These are phyloP conservation scores for Dromaius novaehollandiae DNA, from an alignment of 2,113 vertebrate genomes.

Conservation along the genomic window DNA sequence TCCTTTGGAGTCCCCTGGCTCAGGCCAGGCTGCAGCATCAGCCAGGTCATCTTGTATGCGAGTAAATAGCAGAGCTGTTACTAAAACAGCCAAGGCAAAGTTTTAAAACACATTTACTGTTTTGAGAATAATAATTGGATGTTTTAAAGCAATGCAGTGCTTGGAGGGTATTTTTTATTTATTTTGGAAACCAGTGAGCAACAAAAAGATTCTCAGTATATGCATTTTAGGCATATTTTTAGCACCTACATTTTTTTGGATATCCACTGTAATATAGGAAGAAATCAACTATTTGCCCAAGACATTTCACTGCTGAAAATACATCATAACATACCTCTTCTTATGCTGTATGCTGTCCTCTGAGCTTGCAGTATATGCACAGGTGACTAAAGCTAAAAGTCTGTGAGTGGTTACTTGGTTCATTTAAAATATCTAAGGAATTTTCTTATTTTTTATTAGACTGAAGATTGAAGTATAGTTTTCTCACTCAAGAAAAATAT, in stretches of 20 bases:
- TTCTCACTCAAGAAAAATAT: background rate
- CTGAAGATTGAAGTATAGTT: background rate
- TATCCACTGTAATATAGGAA: background rate
- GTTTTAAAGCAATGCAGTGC: background rate
- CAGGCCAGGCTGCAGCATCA: conserved; percentile 51
- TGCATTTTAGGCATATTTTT: background rate
- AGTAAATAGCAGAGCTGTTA: background rate
- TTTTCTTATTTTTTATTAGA: background rate
- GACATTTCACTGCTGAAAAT: background rate
- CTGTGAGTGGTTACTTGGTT: background rate
- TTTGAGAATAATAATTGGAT: background rate
- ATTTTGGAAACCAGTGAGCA: background rate
- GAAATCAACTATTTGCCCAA: background rate
- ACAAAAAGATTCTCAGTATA: background rate
- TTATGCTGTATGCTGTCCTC: background rate
- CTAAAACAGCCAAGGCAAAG: background rate
- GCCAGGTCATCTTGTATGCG: conserved; percentile 28
- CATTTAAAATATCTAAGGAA: conserved; percentile 29
- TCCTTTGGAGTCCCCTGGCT: conserved; percentile 21
- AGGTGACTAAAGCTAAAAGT: background rate
- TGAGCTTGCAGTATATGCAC: background rate
- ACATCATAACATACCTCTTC: background rate
- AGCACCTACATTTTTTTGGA: background rate
- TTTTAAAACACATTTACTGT: background rate
- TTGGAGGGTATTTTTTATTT: background rate